These are phyloP conservation scores for Hecatera dysodea DNA, from an alignment of 2,888 invertebrate genomes.

Conservation along the genomic window DNA sequence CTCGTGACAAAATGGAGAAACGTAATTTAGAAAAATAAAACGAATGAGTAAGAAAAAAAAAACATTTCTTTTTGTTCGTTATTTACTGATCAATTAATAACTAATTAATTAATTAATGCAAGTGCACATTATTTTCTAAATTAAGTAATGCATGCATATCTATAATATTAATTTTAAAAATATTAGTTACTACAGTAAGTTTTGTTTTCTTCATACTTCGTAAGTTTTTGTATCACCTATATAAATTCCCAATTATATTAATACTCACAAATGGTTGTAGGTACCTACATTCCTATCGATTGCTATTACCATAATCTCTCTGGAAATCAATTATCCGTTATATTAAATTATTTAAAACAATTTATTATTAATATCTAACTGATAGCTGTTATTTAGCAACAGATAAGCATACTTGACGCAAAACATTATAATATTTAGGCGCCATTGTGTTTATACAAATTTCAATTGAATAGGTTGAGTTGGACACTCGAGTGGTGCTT, in stretches of 20 bases:
- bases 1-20: constrained; percentile 45
- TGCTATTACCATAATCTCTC: constrained; percentile 30
- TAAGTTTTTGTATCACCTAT: not conserved
- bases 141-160: too few relatives aligned
- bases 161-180: not conserved
- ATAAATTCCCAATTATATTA: not conserved
- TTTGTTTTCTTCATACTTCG: not conserved
- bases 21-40: constrained; percentile 34
- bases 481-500: not conserved
- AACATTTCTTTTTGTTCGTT: not conserved
- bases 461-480: not conserved
- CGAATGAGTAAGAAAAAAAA: not conserved
- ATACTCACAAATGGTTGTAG: constrained; percentile 3
- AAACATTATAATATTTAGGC: constrained; percentile 30
- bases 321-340: constrained; percentile 33
- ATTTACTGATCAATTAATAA: constrained; percentile 8
- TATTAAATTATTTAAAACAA: constrained; percentile 39
- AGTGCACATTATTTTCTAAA: not conserved
- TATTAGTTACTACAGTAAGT: not conserved
- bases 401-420: constrained; percentile 47
- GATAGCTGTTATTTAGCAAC: constrained; percentile 39
- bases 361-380: constrained; percentile 43
- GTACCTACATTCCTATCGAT: not conserved
- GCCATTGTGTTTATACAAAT: constrained; percentile 35
- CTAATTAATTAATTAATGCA: constrained; percentile 7